phyloP scores from a whole-genome alignment of 2,797 vertebrate genomes.

The Neosalanx taihuensis region DNA sequence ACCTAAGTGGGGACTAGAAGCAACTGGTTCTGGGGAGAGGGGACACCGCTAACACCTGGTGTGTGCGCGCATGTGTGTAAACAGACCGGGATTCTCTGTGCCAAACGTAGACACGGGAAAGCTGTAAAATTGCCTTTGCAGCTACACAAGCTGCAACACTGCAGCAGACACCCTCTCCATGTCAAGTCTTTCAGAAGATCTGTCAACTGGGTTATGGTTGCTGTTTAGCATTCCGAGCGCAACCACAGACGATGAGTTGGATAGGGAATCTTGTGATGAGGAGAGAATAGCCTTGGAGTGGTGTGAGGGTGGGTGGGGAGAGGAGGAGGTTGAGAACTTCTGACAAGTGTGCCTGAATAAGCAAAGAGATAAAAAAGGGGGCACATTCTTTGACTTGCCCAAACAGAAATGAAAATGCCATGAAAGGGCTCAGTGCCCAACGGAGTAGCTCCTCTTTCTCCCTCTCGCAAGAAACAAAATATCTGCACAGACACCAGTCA shows the following conservation, averaged over 20 bases:
- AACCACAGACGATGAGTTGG: slow-evolving; percentile 40
- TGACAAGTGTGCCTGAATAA: slow-evolving; percentile 31
- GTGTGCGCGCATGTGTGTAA: slow-evolving; percentile 1
- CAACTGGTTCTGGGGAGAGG: slow-evolving; percentile 22
- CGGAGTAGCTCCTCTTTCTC: slow-evolving; percentile 19
- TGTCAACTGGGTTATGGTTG: slow-evolving; percentile 8
- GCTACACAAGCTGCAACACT: no score
- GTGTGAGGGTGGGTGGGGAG: background rate
- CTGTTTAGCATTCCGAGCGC: slow-evolving; percentile 24
- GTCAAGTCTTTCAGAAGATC: slow-evolving; percentile 44
- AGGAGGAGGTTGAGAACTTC: background rate
- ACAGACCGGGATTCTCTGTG: slow-evolving; percentile 23
- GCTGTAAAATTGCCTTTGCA: no score
- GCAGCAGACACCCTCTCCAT: slow-evolving; percentile 28
- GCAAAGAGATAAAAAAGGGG: slow-evolving; percentile 28
- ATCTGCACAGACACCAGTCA: background rate
- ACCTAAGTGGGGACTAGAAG: slow-evolving; percentile 53
- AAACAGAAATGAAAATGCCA: slow-evolving; percentile 40
- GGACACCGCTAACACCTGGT: slow-evolving; percentile 16
- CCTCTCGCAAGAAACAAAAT: background rate
- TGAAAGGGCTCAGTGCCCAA: slow-evolving; percentile 32
- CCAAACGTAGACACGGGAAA: slow-evolving; percentile 4
- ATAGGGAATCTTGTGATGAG: slow-evolving; percentile 38
- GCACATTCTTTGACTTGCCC: slow-evolving; percentile 41
- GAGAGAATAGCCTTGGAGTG: slow-evolving; percentile 21